Base-by-base conservation (phyloP, 2,113 vertebrate genomes). In the Seriola quinqueradiata region DNA sequence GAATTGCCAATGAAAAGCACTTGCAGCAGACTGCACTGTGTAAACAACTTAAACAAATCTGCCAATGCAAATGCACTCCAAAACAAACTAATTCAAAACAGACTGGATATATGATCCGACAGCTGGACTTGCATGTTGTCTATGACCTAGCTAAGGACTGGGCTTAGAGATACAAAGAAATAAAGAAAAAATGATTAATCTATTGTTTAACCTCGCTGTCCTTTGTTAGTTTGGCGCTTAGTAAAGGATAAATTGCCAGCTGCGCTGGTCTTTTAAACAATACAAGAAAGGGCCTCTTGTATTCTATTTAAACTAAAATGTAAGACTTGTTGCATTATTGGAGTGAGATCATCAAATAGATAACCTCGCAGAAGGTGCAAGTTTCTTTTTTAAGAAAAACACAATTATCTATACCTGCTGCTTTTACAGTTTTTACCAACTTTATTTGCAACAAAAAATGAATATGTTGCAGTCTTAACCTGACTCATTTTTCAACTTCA, bases 1-100 rank as follows among this genome's bases (percentile, higher is more conserved):
- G 52, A 55, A 12, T 28, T 28, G 40, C 60, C 67, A 68, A 71
- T 28, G 63, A 52, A 25, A 17, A 87, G 17, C 73, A 52, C 6
- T 3, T 81, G 76, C 50, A 75, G 25, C 44, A 42, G 25, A 57
- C 23, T 34, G 3, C 42, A 59, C 54, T 52, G 60, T 72, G 38
- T 57, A 70, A 76, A 75, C 54, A 71, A 32, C 46, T 38, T 28
- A 16, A 52, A 67, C 32, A 17, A 25, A 61, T 70, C 50, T 70
- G 17, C 40, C 12, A 25, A 79, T 64, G 63, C 70, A 87, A 72
- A 84, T 59, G 6, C 13, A 54, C 52, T 57, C 5, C 21, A 54
- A 32, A 57, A 50, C 70, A 77, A 78, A 89, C 52, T 11, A 17
- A 84, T 74, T 70, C 64, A 80, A 85, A 82, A 44, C 60, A 82